These are phyloP conservation scores for Eristalis pertinax DNA, from an alignment of 2,888 invertebrate genomes.

Conservation along the genomic window DNA sequence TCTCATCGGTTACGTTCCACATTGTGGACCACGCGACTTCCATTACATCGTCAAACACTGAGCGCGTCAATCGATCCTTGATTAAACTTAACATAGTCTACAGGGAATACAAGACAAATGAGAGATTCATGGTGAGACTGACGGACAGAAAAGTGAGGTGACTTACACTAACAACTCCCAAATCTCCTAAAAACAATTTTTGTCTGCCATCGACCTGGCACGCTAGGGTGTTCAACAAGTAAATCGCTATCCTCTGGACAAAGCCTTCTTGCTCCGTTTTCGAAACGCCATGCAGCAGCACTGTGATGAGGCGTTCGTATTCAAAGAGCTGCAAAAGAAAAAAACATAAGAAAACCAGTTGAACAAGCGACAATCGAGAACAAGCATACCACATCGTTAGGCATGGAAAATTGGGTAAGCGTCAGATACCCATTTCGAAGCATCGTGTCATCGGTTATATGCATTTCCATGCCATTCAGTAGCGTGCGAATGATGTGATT, in stretches of 20 bases:
- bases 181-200: conserved; percentile 94
- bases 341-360: conserved; percentile 32
- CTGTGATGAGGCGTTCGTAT: conserved; percentile 92
- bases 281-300: conserved; percentile 91
- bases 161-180: conserved; percentile 92
- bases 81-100: conserved; percentile 95
- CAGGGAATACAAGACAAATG: conserved; percentile 73
- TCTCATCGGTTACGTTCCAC: conserved; percentile 99
- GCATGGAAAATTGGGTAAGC: conserved; percentile 96
- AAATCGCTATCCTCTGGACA: conserved; percentile 96
- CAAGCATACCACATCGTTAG: conserved; percentile 94
- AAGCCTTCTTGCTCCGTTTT: conserved; percentile 93
- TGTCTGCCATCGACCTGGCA: conserved; percentile 97
- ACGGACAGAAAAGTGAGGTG: not conserved
- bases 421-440: conserved; percentile 98
- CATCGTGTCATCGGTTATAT: conserved; percentile 94
- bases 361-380: not conserved
- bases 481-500: conserved; percentile 91
- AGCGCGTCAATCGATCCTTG: conserved; percentile 88
- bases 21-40: conserved; percentile 99
- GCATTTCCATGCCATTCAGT: conserved; percentile 93
- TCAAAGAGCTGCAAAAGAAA: conserved; percentile 89
- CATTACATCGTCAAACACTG: conserved; percentile 95
- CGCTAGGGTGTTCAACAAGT: conserved; percentile 95
- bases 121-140: too few species aligned